Percentiles rank a stretch among this genome's conserved stretches.
phyloP scores from a whole-genome alignment of 2,888 invertebrate genomes.

The Cataglyphis albicans region DNA sequence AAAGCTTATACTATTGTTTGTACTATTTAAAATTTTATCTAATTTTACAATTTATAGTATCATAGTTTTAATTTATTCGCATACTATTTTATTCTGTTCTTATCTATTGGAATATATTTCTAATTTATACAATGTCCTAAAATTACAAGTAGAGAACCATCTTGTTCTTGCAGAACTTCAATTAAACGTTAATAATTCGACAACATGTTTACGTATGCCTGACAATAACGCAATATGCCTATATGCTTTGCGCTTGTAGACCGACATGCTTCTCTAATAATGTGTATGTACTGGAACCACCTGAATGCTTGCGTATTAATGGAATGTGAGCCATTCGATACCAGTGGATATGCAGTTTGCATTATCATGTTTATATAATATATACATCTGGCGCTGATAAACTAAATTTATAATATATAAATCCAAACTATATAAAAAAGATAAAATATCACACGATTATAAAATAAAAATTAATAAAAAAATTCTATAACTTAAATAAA shows the following conservation, averaged over 20 bases:
- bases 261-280: slow-evolving; percentile 51
- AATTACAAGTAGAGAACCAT: neutral
- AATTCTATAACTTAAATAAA: neutral
- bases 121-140: neutral
- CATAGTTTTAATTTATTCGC: neutral
- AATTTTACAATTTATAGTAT: neutral
- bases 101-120: neutral
- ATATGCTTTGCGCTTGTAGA: slow-evolving; percentile 43
- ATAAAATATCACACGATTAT: neutral
- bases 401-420: neutral
- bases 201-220: slow-evolving; percentile 16
- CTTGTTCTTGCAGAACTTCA: neutral
- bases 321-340: slow-evolving; percentile 47
- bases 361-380: slow-evolving; percentile 18
- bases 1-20: neutral
- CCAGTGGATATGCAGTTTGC: slow-evolving; percentile 18
- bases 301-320: slow-evolving; percentile 55
- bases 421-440: neutral
- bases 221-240: slow-evolving; percentile 35
- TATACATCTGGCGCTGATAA: neutral
- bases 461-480: neutral
- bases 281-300: slow-evolving; percentile 43
- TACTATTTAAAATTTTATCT: neutral
- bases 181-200: slow-evolving; percentile 38
- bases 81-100: neutral